phyloP scores from a whole-genome alignment of 2,797 vertebrate genomes.

The Tinamus major region DNA sequence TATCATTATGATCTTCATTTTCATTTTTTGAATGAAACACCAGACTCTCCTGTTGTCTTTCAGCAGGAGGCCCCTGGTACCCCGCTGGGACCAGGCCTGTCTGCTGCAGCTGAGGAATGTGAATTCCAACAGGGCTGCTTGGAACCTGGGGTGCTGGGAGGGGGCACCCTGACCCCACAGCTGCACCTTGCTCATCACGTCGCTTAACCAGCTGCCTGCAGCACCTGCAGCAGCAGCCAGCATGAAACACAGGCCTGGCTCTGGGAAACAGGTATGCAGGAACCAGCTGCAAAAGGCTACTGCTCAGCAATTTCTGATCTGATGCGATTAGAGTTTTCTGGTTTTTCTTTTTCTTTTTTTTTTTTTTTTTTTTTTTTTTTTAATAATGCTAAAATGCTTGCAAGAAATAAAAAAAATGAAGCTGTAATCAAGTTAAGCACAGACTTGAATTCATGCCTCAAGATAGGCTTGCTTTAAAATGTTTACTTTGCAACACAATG shows the following conservation, averaged over 20 bases:
- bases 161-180: neutral
- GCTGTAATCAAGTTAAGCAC: neutral
- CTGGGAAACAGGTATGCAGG: neutral
- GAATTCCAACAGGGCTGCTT: neutral
- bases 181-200: neutral
- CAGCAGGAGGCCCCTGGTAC: neutral
- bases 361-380: too few species aligned
- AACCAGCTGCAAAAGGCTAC: neutral
- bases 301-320: neutral
- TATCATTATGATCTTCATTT: accelerated
- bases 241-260: neutral
- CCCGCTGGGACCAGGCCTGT: neutral
- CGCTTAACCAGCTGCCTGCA: neutral
- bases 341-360: too few species aligned
- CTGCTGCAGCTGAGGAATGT: neutral
- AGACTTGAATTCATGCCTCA: neutral
- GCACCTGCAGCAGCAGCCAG: accelerated
- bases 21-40: neutral
- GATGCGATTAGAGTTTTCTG: neutral
- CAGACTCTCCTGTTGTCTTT: neutral
- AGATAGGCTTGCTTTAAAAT: neutral
- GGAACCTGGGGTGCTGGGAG: neutral
- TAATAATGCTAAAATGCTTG: neutral
- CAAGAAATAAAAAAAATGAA: too few species aligned
- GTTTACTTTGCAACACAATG: neutral